Conservation (phyloP, 37 sponge, comb jelly and placozoan genomes). For the Hormiphora californensis region DNA sequence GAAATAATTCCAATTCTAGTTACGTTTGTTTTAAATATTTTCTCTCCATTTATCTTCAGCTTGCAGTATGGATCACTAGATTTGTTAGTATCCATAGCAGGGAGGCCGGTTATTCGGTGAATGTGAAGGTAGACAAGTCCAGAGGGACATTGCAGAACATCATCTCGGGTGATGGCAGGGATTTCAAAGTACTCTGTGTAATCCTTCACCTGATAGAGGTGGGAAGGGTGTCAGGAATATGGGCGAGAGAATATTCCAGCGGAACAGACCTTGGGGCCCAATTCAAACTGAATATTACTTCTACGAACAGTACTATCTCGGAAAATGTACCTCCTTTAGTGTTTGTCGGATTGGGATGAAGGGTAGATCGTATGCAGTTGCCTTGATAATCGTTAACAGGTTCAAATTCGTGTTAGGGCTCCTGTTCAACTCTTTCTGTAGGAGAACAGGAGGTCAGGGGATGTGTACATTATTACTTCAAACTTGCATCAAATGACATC, state of each 20-base stretch:
- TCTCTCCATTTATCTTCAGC: neutral
- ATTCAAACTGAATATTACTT: too few species aligned
- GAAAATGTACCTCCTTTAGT: neutral
- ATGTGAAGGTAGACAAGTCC: slow-evolving; percentile 43
- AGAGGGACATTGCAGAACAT: slow-evolving; percentile 1
- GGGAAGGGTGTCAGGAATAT: too few species aligned
- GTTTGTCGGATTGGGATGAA: slow-evolving; percentile 33
- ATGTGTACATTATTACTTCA: too few species aligned
- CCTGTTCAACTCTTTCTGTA: too few species aligned
- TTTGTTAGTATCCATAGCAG: neutral
- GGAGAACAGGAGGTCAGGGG: too few species aligned
- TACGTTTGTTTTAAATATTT: slow-evolving; percentile 29
- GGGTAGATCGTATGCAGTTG: neutral
- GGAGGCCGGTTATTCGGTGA: slow-evolving; percentile 12
- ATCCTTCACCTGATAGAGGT: slow-evolving; percentile 6
- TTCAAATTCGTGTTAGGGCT: too few species aligned
- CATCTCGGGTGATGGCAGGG: neutral
- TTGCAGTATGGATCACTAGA: slow-evolving; percentile 31
- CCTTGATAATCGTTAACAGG: too few species aligned
- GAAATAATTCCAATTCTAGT: neutral
- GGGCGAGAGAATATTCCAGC: too few species aligned
- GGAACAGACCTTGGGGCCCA: too few species aligned
- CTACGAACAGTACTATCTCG: too few species aligned
- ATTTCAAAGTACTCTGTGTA: neutral
- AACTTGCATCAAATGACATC: too few species aligned